Conservation (phyloP, 2,888 invertebrate species). For the Aleiodes alternator region DNA sequence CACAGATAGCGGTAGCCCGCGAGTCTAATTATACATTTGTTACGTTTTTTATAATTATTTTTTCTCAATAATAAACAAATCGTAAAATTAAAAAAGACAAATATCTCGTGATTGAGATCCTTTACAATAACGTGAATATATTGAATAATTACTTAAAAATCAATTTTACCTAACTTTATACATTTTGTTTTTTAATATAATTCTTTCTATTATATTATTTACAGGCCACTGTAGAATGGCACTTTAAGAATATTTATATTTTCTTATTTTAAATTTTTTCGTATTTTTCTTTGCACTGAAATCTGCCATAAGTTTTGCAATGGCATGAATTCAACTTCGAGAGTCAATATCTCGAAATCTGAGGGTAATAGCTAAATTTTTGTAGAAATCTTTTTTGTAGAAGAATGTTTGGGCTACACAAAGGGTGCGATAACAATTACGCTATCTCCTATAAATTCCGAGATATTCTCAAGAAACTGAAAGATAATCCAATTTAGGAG, state of each 20-base stretch:
- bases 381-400: too few species aligned
- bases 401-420: too few species aligned
- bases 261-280: neutral
- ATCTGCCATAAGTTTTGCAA: too few species aligned
- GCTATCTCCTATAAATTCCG: too few species aligned
- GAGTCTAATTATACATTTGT: constrained; percentile 1
- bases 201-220: neutral
- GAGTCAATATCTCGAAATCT: too few species aligned
- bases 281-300: neutral
- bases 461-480: too few species aligned
- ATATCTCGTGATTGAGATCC: too few species aligned
- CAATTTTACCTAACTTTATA: neutral
- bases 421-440: too few species aligned
- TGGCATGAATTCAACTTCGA: too few species aligned
- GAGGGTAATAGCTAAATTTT: too few species aligned
- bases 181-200: neutral
- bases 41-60: neutral
- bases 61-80: neutral
- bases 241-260: constrained; percentile 1
- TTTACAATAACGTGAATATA: neutral
- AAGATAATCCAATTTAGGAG: too few species aligned
- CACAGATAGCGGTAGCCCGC: constrained; percentile 13
- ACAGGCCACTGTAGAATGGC: constrained; percentile 16
- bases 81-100: neutral
- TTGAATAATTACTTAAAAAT: neutral